Evolutionary conservation across 2,797 vertebrate genomes (phyloP), one percentile per base, ranked within the genome.

Genomic region (Enteromius treurensis): DNA sequence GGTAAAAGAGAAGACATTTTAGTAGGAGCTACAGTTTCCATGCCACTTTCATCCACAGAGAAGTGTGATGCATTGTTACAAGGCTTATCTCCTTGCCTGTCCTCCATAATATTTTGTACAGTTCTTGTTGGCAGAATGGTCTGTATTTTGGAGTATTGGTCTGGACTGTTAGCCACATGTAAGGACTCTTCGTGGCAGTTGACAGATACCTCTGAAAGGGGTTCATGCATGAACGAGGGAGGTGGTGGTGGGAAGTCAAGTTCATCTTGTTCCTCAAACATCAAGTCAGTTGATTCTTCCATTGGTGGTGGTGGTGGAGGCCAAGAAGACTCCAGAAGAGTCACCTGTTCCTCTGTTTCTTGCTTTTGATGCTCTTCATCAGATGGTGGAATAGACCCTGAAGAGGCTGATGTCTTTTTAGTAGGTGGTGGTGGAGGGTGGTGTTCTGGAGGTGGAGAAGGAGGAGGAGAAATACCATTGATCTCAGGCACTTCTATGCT

Each of bases 291-390:
- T 0, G 94, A 93, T 2, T 94, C 96, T 77, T 97, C 96, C 0
- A 96, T 90, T 1, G 93, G 97, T 0, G 97, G 97, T 0, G 98
- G 97, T 0, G 98, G 97, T 0, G 97, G 97, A 5, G 97, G 97
- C 97, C 97, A 98, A 87, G 81, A 91, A 3, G 93, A 77, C 26
- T 97, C 96, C 0, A 84, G 2, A 1, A 83, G 71, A 1, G 79
- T 32, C 14, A 83, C 87, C 0, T 29, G 42, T 86, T 92, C 77
- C 26, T 89, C 79, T 42, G 85, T 91, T 40, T 92, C 91, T 7
- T 89, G 86, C 69, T n/a, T 79, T 78, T 89, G 53, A 17, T 87
- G 51, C 40, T 92, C 91, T 10, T 89, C 4, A 26, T 69, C 90
- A 17, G 88, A 77, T 7, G 64, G 47, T 8, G 79, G 83, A 0